Evolutionary conservation across 2,797 vertebrate genomes (phyloP).

Genomic region (Spinibarbus caldwelli): DNA sequence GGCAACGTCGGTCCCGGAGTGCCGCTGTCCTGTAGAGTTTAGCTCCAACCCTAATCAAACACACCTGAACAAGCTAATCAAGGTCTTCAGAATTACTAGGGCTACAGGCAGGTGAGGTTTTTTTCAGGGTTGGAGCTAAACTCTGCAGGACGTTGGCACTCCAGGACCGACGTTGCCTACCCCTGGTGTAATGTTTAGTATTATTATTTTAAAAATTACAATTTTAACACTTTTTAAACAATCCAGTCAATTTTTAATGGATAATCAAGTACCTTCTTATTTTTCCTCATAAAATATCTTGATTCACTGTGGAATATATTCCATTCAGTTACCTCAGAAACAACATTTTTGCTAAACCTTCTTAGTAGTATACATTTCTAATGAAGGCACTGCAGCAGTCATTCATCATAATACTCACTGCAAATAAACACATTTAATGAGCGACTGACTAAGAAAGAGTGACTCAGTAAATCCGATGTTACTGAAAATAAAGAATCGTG

Average conservation of each 20-base stretch:
- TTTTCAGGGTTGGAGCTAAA: too few relatives aligned
- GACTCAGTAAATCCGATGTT: neutral
- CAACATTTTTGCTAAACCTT: neutral
- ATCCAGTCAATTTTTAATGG: neutral
- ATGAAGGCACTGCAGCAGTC: neutral
- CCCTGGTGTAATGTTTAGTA: neutral
- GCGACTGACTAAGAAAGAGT: slow-evolving; percentile 7
- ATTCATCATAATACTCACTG: neutral
- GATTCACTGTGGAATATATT: neutral
- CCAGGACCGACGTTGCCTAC: too few relatives aligned
- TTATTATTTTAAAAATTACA: neutral
- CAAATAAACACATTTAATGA: slow-evolving; percentile 40
- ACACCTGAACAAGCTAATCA: too few relatives aligned
- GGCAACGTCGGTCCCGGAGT: too few relatives aligned
- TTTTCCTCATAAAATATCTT: neutral
- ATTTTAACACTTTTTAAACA: neutral
- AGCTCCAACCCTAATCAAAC: too few relatives aligned
- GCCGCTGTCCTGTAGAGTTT: too few relatives aligned
- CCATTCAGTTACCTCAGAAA: neutral
- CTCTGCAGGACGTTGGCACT: too few relatives aligned
- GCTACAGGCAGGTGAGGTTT: too few relatives aligned
- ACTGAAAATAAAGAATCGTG: slow-evolving; percentile 6
- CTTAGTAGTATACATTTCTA: neutral
- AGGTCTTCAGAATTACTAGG: too few relatives aligned
- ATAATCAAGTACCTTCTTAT: neutral